Evolutionary conservation across 2,888 invertebrate species (phyloP).

Genomic region (Acronicta psi): DNA sequence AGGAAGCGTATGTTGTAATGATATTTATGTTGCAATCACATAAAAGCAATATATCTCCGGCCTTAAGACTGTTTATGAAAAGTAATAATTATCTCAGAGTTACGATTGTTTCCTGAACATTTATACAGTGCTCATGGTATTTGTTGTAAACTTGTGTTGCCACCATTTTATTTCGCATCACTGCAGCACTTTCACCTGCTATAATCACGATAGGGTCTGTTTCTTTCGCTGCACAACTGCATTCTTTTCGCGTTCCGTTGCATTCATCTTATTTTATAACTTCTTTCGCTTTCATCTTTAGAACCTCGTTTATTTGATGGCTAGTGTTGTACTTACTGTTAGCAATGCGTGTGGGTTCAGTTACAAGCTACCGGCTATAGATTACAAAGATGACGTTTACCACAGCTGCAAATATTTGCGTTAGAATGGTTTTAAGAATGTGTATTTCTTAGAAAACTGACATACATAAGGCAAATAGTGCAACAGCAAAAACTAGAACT

Average conservation of each 20-base stretch:
- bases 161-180: constrained; percentile 14
- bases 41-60: constrained; percentile 15
- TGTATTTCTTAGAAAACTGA: constrained; percentile 8
- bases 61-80: constrained; percentile 1
- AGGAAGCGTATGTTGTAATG: constrained; percentile 1
- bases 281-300: constrained; percentile 6
- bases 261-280: constrained; percentile 7
- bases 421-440: constrained; percentile 18
- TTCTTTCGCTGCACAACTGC: constrained; percentile 11
- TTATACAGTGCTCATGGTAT: background rate
- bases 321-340: background rate
- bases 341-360: background rate
- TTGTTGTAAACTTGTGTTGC: constrained; percentile 8
- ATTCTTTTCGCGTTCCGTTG: constrained; percentile 5
- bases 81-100: constrained; percentile 5
- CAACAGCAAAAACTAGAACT: background rate
- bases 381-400: constrained; percentile 6
- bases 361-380: background rate
- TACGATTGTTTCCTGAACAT: background rate
- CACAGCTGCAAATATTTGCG: background rate
- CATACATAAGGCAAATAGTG: constrained; percentile 12
- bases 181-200: constrained; percentile 9
- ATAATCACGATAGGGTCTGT: constrained; percentile 7
- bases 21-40: constrained; percentile 9
- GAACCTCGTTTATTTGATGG: constrained; percentile 1